Evolutionary conservation across 2,113 vertebrate genomes (phyloP), one percentile per base, ranked within the genome.

Genomic region (Prunella fulvescens): DNA sequence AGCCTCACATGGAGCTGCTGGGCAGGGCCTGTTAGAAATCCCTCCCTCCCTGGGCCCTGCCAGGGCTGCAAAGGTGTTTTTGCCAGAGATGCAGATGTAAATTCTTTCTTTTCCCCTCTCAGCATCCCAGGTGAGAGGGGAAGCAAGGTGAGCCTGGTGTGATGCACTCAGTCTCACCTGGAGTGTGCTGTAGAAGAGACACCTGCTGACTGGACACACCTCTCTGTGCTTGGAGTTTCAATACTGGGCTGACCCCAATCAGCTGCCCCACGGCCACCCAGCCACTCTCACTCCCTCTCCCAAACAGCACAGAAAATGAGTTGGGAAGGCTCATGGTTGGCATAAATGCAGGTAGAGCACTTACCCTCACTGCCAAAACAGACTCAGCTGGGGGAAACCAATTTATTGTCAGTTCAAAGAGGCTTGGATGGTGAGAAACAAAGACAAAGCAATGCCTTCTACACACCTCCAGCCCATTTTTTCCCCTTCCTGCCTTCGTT

Each of bases 81-180:
- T 45, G 19, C 9, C 19, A 16, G 42, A 69, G 16, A 61, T 5
- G 11, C 13, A 62, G 42, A 2, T 2, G 7, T 28, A 90, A 92
- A 58, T 2, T 8, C 1, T 7, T 37, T 48, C 51, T 25, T 12
- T 1, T 1, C 5, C 12, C 1, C 19, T 9, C 20, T 54, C 24
- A 18, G 54, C 8, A 4, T 33, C 39, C 19, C 23, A 33, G 14
- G 56, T n/a, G 51, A 69, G 2, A 29, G 33, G 42, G 22, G 25
- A 4, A 44, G 62, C 18, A 51, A 42, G 69, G 42, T 72, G 48
- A 60, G 70, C 57, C 24, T 2, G 1, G 1, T 44, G 26, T 31
- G 14, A 28, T 14, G 26, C 10, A 31, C 29, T 81, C 20, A 2
- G 3, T 31, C n/a, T 31, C 42, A 29, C 14, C 20, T 22, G 58